These are phyloP conservation scores for Lasioglossum figueresi DNA, from an alignment of 2,888 invertebrate genomes.

Conservation along the genomic window DNA sequence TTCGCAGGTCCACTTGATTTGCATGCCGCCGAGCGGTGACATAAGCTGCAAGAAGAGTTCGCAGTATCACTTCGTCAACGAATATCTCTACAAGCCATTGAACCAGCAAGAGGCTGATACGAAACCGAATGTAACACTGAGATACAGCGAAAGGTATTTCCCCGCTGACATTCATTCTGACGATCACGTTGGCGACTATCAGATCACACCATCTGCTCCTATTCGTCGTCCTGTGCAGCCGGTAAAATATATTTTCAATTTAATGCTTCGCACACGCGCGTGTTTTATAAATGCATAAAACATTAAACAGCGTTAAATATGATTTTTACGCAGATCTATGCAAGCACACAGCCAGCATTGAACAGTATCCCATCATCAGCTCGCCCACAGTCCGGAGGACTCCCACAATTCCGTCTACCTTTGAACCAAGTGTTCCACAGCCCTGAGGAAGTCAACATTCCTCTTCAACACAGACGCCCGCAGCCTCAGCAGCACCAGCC, in stretches of 20 bases:
- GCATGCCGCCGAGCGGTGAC: conserved; percentile 95
- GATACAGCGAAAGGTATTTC: conserved; percentile 93
- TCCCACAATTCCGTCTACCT: conserved; percentile 83
- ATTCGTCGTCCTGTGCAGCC: conserved; percentile 75
- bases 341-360: conserved; percentile 81
- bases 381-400: conserved; percentile 80
- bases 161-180: conserved; percentile 90
- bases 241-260: conserved; percentile 38
- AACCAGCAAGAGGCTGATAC: conserved; percentile 92
- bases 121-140: conserved; percentile 91
- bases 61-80: conserved; percentile 96
- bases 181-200: conserved; percentile 79
- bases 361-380: conserved; percentile 79
- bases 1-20: conserved; percentile 93
- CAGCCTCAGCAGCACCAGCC: conserved; percentile 80
- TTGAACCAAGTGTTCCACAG: conserved; percentile 91
- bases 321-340: conserved; percentile 66
- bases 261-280: no score
- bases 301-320: background rate
- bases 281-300: background rate
- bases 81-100: conserved; percentile 94
- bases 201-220: conserved; percentile 75
- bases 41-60: conserved; percentile 95
- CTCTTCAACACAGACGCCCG: conserved; percentile 92
- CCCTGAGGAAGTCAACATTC: conserved; percentile 94